Evolutionary conservation across 2,113 vertebrate genomes (phyloP), one percentile per base, ranked within the genome.

Genomic region (Ranitomeya variabilis): DNA sequence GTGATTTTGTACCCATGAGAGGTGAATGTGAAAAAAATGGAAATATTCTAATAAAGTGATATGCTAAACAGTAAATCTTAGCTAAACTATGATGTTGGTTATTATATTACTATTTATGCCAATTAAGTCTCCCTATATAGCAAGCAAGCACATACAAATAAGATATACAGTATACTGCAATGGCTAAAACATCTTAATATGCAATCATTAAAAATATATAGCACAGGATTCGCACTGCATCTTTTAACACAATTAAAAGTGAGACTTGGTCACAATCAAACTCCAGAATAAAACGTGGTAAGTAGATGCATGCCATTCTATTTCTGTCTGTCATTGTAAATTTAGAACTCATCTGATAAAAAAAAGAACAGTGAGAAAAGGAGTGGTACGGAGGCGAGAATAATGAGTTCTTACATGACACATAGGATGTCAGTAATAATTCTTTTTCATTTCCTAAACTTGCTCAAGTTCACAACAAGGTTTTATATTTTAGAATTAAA

Each of bases 191-290:
- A 26, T 15, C 26, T 67, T 12, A 57, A 37, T 55, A 67, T 84
- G 26, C 60, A 15, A 13, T 84, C 51, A 84, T 57, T 78, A 57
- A 76, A 80, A 78, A 69, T 87, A 80, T 87, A 77, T 84, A 81
- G 73, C 59, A 79, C 60, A 57, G 69, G 57, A 37, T 79, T 84
- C 45, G 37, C 82, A 69, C 87, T 79, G 86, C 67, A 82, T 87
- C 26, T 89, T 84, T 89, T 88, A 88, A 69, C 87, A 85, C 87
- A 79, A 78, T 57, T 89, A 67, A 84, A 89, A 77, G 73, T 78
- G 87, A 78, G 51, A 85, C 60, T 21, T 79, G 82, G 73, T 84
- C 87, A 79, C 81, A 78, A 84, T 57, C 60, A 79, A 26, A 9
- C 60, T 66, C 83, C 19, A 57, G 51, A 89, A 85, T 79, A 89